Base-by-base conservation (phyloP, 1,140 invertebrate species). In the Nomia melanderi region DNA sequence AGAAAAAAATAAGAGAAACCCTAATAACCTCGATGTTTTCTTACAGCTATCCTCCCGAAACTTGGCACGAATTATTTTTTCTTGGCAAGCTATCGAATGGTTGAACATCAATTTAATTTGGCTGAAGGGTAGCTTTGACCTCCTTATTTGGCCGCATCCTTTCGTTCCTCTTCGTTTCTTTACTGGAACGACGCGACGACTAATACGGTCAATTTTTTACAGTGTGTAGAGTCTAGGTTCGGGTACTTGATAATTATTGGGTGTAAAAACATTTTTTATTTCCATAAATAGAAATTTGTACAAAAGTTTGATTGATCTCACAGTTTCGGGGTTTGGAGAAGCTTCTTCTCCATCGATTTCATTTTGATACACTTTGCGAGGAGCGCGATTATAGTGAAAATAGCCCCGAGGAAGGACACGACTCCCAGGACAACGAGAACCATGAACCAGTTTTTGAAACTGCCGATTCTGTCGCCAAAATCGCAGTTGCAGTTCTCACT, bases 251-350 rank as follows among this genome's bases (percentile, higher is more conserved):
- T 2, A 25, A 54, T 31, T 12, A 14, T 57, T 14, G 12, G 14
- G 59, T 23, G 36, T 71, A 44, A 71, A 44, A 47, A 57, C 29
- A 27, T 53, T 63, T n/a, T n/a, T 72, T 25, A 20, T 62, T 50
- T 86, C 86, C 88, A 90, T 94, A 95, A 95, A 94, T 94, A 72
- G 47, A 27, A 47, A 54, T 36, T 50, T 12, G 27, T 29, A 23
- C 23, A 65, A 73, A 53, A 47, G 12, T 33, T 33, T 5, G 12
- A 29, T 44, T 0, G 17, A n/a, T 3, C 23, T 79, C 75, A 91
- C 23, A 85, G 83, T 65, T 87, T 89, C 9, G 89, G 84, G 0
- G 88, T 90, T 60, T 90, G 90, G 5, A 91, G 59, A 47, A 91
- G 83, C 74, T 88, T 90, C 33, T 89, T 90, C 64, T 90, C 89